Conservation (phyloP, 2,888 invertebrate genomes). For the Acleris sparsana region DNA sequence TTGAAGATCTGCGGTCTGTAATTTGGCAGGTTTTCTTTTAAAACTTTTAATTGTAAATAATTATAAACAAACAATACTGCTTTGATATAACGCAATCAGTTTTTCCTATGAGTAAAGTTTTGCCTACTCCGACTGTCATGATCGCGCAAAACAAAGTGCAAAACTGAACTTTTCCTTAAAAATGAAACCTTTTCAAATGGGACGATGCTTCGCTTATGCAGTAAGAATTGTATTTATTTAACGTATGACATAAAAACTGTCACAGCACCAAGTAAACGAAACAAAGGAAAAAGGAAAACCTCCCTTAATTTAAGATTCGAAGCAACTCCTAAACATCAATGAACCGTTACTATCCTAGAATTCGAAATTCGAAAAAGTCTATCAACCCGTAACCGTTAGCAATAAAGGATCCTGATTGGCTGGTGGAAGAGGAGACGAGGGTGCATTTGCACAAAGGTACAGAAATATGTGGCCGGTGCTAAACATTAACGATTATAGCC, state of each 20-base stretch:
- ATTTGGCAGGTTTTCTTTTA: not conserved
- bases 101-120: too few species aligned
- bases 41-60: not conserved
- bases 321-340: not conserved
- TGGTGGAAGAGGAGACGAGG: conserved; percentile 52
- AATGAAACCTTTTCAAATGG: too few species aligned
- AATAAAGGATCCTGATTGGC: conserved; percentile 49
- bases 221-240: not conserved
- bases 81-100: too few species aligned
- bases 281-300: not conserved
- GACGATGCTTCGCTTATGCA: not conserved
- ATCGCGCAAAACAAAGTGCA: too few species aligned
- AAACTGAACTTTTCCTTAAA: too few species aligned
- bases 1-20: not conserved
- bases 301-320: not conserved
- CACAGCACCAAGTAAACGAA: not conserved
- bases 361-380: conserved; percentile 27
- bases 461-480: conserved; percentile 81
- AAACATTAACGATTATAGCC: conserved; percentile 82
- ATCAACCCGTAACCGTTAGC: conserved; percentile 42
- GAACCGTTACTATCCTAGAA: conserved; percentile 6
- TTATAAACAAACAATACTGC: too few species aligned
- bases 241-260: too few species aligned
- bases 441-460: conserved; percentile 79
- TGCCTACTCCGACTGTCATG: too few species aligned